Conservation (phyloP, 2,888 invertebrate species). For the Oscheius sp. region DNA sequence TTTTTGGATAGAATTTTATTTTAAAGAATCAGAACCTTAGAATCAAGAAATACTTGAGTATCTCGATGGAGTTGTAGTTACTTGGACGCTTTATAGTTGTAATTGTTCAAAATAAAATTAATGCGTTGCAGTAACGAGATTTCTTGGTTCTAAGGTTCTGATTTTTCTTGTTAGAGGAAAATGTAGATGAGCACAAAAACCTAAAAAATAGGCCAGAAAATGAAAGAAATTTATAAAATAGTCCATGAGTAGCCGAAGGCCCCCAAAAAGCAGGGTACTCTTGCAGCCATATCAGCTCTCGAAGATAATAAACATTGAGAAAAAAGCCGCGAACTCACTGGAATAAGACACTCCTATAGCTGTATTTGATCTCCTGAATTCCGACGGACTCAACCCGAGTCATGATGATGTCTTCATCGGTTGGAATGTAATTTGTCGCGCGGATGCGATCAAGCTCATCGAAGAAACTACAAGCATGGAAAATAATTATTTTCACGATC, state of each 20-base stretch:
- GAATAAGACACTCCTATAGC: conserved; percentile 41
- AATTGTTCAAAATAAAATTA: too few species aligned
- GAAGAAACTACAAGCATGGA: conserved; percentile 57
- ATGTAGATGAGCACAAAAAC: not conserved
- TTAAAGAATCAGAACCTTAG: too few species aligned
- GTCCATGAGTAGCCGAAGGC: too few species aligned
- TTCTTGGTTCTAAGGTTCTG: too few species aligned
- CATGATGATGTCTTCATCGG: conserved; percentile 61
- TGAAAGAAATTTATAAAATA: not conserved
- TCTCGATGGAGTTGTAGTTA: too few species aligned
- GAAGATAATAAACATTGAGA: not conserved
- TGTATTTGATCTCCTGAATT: conserved; percentile 53
- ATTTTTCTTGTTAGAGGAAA: not conserved
- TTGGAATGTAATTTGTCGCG: conserved; percentile 51
- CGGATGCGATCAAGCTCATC: conserved; percentile 59
- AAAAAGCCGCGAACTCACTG: conserved; percentile 30
- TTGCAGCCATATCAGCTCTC: not conserved
- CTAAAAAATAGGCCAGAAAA: not conserved
- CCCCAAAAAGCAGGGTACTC: too few species aligned
- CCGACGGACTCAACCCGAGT: conserved; percentile 66
- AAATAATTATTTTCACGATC: not conserved
- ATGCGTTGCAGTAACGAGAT: too few species aligned
- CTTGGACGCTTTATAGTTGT: too few species aligned
- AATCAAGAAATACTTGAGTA: too few species aligned
- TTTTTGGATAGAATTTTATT: too few species aligned